Conservation (phyloP, 2,888 invertebrate species). For the Ophioninae sp. region DNA sequence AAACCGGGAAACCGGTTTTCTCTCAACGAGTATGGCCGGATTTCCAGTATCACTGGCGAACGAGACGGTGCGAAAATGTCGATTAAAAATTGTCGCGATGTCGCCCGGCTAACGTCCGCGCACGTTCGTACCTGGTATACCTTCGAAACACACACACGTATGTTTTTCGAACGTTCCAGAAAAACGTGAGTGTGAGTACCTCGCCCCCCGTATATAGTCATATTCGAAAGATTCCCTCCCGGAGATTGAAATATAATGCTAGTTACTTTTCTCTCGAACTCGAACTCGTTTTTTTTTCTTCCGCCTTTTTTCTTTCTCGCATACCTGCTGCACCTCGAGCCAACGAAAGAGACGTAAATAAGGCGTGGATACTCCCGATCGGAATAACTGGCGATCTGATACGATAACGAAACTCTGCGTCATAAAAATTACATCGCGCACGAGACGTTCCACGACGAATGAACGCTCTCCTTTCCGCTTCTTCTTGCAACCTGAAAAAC, state of each 20-base stretch:
- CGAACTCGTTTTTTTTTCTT: slow-evolving; percentile 8
- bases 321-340: slow-evolving; percentile 4
- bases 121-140: slow-evolving; percentile 26
- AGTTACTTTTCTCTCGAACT: slow-evolving; percentile 28
- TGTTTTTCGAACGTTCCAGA: slow-evolving; percentile 31
- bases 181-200: slow-evolving; percentile 19
- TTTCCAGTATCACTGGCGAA: slow-evolving; percentile 63
- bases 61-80: slow-evolving; percentile 64
- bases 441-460: slow-evolving; percentile 8
- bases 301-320: not conserved
- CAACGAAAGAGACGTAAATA: slow-evolving; percentile 28
- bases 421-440: slow-evolving; percentile 19
- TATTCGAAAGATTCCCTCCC: slow-evolving; percentile 39
- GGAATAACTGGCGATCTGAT: slow-evolving; percentile 37
- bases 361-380: slow-evolving; percentile 34
- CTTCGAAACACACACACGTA: not conserved
- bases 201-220: slow-evolving; percentile 24
- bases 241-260: slow-evolving; percentile 39
- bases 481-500: not conserved
- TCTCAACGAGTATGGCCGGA: slow-evolving; percentile 74
- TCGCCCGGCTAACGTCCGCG: slow-evolving; percentile 46
- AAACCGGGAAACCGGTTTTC: slow-evolving; percentile 74
- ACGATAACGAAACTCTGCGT: slow-evolving; percentile 29
- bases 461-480: not conserved
- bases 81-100: slow-evolving; percentile 64